Base-by-base conservation (phyloP, 2,888 invertebrate species). In the Trachelus iudaicus region DNA sequence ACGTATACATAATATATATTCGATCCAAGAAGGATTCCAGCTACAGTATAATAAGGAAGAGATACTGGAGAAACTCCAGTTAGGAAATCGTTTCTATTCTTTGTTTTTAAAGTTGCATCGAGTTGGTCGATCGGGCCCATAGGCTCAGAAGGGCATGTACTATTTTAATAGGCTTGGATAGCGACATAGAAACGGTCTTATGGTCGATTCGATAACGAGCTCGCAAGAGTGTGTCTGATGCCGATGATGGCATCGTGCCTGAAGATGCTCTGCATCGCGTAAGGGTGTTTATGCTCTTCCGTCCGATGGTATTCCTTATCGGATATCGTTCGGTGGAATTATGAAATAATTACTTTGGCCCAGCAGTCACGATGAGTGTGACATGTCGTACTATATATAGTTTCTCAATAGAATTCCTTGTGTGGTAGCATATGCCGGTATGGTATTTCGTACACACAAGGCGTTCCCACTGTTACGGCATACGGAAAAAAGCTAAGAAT, bases 391-490 rank as follows among this genome's bases (percentile, higher is more conserved):
- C 56, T 23, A 6, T 56, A 56, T 56, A 56, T 56, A 56, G 23
- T 23, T 56, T 56, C 56, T 56, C 56, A 56, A 85, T 85, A 85
- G 84, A 84, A 83, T 83, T 85, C 85, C 77, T 85, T 85, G 85
- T 84, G 81, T 78, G 73, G 40, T 75, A 56, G 56, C 56, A 56
- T 9, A 56, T 56, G 23, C 56, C 9, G 56, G 9, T 23, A 56
- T 56, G 56, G 1, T 56, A 56, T 56, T 56, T 9, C 6, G 23
- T 56, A 23, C 23, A 1, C 23, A 56, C 23, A 56, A 56, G 23
- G 56, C 56, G 23, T 56, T 56, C 23, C 23, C 23, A 23, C 56
- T 56, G 56, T 56, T 56, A 56, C 56, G 23, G 56, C 56, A 23
- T 56, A 23, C 23, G 23, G 23, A 56, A 6, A 56, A 9, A 9